Conservation (phyloP, 2,888 invertebrate species). For the Tetheella fluctuosa region DNA sequence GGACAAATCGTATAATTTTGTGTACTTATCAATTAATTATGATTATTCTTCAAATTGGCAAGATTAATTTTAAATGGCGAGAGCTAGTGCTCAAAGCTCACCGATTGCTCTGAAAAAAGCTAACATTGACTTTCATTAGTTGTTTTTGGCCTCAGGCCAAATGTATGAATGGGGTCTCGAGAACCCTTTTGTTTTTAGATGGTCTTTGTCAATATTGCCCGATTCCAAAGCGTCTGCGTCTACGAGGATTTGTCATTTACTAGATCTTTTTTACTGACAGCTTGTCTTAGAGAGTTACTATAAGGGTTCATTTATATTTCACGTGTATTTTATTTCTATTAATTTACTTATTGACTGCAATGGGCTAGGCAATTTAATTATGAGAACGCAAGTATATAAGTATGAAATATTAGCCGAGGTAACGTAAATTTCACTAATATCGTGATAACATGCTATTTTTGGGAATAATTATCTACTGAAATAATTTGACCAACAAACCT, state of each 20-base stretch:
- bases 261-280: not conserved
- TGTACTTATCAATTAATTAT: too few species aligned
- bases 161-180: conserved; percentile 48
- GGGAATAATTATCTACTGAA: too few species aligned
- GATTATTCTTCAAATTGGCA: not conserved
- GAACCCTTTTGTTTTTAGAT: conserved; percentile 56
- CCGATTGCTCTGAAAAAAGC: conserved; percentile 27
- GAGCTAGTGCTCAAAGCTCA: conserved; percentile 21
- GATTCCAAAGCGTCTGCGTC: conserved; percentile 39
- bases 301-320: too few species aligned
- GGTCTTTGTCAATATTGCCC: conserved; percentile 56
- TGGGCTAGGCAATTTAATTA: too few species aligned
- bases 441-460: too few species aligned
- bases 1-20: too few species aligned
- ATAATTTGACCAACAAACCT: too few species aligned
- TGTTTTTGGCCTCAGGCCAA: conserved; percentile 51
- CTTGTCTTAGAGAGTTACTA: not conserved
- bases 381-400: too few species aligned
- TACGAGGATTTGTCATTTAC: conserved; percentile 17
- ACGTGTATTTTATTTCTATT: too few species aligned
- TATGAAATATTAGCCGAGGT: too few species aligned
- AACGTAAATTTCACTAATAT: too few species aligned
- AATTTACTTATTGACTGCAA: too few species aligned
- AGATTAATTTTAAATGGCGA: conserved; percentile 13
- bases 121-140: conserved; percentile 45